Evolutionary conservation across 2,888 invertebrate genomes (phyloP).

Genomic region (Eudasyphora cyanicolor): DNA sequence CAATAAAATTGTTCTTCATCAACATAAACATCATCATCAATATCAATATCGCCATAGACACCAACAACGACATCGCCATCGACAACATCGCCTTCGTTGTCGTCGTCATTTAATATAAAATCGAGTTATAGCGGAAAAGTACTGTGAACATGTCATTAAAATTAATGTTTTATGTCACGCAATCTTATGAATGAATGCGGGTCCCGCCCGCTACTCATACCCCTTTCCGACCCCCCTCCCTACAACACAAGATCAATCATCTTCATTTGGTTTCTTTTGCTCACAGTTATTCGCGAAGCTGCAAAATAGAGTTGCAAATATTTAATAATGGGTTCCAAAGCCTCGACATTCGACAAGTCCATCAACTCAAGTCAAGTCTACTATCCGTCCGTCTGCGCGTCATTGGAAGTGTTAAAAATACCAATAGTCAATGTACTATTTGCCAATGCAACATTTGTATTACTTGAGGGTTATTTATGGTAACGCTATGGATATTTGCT

Average conservation of each 20-base stretch:
- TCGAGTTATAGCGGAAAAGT: slow-evolving; percentile 43
- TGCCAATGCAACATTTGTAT: too few species aligned
- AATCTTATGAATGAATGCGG: background rate
- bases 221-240: too few species aligned
- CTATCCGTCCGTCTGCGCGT: too few species aligned
- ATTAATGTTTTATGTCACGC: slow-evolving; percentile 47
- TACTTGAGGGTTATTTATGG: too few species aligned
- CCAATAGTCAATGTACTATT: too few species aligned
- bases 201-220: too few species aligned
- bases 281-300: background rate
- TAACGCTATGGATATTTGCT: too few species aligned
- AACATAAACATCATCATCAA: background rate
- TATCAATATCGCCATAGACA: background rate
- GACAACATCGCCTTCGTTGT: background rate
- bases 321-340: background rate
- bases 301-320: background rate
- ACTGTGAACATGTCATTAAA: slow-evolving; percentile 22
- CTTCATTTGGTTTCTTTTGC: background rate
- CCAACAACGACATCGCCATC: background rate
- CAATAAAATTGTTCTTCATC: background rate
- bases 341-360: background rate
- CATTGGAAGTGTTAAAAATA: too few species aligned
- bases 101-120: background rate
- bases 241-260: too few species aligned
- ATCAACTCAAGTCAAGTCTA: background rate